Evolutionary conservation across 2,113 vertebrate species (phyloP).

Genomic region (Catharus fuscescens): DNA sequence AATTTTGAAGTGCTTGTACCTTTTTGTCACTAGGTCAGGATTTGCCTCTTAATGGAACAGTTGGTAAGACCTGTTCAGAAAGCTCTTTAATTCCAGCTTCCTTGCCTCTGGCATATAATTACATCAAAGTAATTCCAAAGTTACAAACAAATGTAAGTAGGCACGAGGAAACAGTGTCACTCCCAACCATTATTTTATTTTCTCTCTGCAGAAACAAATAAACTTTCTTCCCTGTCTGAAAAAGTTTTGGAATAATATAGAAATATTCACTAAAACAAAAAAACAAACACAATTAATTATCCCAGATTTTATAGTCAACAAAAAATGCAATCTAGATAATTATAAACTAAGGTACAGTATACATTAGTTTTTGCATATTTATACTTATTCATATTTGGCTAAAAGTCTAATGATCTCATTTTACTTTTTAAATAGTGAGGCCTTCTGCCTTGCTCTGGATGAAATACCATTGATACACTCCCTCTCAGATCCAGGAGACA

Average conservation of each 20-base stretch:
- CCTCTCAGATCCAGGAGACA: constrained; percentile 53
- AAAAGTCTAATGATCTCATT: background rate
- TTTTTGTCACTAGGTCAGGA: background rate
- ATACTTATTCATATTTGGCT: background rate
- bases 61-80: background rate
- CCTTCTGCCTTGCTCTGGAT: background rate
- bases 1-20: background rate
- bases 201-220: background rate
- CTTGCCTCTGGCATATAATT: background rate
- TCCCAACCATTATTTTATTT: background rate
- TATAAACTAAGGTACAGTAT: background rate
- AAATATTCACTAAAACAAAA: background rate
- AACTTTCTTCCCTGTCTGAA: background rate
- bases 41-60: background rate
- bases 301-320: background rate
- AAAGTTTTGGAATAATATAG: background rate
- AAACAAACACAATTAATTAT: rapidly evolving
- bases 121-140: background rate
- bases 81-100: background rate
- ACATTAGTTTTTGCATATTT: background rate
- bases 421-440: background rate
- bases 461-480: background rate
- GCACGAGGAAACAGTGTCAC: background rate
- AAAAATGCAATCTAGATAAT: background rate
- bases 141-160: background rate